phyloP scores from a whole-genome alignment of 1,140 invertebrate species.

The Drosophila pallidifrons region DNA sequence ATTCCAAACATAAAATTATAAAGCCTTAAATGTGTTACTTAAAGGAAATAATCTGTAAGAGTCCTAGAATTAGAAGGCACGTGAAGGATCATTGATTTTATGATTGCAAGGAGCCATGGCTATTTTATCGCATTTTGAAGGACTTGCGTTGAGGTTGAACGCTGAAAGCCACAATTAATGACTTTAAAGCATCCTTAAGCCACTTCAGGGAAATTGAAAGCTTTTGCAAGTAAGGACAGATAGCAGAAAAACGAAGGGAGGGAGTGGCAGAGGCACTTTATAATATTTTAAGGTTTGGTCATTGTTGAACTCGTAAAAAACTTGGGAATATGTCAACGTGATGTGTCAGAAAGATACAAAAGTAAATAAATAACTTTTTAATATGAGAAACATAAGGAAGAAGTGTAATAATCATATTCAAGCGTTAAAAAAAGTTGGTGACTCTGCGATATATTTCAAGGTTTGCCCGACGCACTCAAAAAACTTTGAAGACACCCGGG shows the following conservation, averaged over 20 bases:
- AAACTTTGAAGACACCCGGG: conserved; percentile 35
- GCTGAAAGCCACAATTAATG: conserved; percentile 41
- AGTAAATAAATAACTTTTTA: conserved; percentile 49
- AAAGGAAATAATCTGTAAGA: conserved; percentile 10
- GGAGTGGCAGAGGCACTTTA: not conserved
- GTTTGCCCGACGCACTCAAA: not conserved
- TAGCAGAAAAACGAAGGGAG: not conserved
- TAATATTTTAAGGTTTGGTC: conserved; percentile 14
- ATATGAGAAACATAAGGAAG: conserved; percentile 21
- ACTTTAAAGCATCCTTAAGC: conserved; percentile 26
- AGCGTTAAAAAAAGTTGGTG: conserved; percentile 27
- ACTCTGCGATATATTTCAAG: conserved; percentile 20
- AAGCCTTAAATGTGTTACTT: not conserved
- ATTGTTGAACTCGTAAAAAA: conserved; percentile 33
- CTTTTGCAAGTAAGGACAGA: not conserved
- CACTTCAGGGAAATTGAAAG: conserved; percentile 25
- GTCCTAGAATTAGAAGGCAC: conserved; percentile 12
- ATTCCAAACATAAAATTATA: not conserved
- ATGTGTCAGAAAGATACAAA: conserved; percentile 25
- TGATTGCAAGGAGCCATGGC: conserved; percentile 5
- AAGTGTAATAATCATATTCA: conserved; percentile 45
- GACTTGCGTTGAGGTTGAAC: conserved; percentile 18
- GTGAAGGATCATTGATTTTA: conserved; percentile 43
- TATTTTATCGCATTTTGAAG: conserved; percentile 10
- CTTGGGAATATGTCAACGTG: conserved; percentile 23